Evolutionary conservation across 2,113 vertebrate genomes (phyloP).

Genomic region (Neopipo cinnamomea): DNA sequence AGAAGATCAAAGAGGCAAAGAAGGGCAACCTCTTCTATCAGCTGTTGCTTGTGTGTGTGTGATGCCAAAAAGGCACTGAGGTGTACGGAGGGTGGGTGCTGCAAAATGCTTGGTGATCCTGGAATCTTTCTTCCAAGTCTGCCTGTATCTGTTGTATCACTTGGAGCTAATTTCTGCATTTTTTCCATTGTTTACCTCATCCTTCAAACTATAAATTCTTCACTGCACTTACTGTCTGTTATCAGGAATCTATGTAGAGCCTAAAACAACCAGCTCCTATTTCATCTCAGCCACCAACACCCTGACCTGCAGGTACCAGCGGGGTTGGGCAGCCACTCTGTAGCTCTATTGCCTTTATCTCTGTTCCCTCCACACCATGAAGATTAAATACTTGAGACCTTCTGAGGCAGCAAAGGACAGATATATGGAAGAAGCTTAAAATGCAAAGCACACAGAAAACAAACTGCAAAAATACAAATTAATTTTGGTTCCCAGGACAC

Average conservation of each 20-base stretch:
- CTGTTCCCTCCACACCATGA: fast-evolving
- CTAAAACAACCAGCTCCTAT: background rate
- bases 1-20: background rate
- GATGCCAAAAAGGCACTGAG: background rate
- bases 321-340: background rate
- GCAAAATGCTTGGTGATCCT: fast-evolving
- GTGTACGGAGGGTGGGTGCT: fast-evolving
- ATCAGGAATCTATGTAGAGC: background rate
- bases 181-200: background rate
- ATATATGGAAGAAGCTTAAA: background rate
- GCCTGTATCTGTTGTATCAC: background rate
- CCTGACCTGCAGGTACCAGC: background rate
- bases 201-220: background rate
- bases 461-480: background rate
- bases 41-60: fast-evolving
- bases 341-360: background rate
- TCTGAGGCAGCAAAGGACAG: background rate
- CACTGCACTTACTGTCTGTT: background rate
- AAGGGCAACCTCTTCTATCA: background rate
- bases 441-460: background rate
- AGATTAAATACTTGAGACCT: background rate
- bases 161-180: background rate
- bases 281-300: background rate
- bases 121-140: background rate
- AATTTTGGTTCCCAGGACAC: background rate